Conservation (phyloP, 2,888 invertebrate species). For the Drosophila anceps region DNA sequence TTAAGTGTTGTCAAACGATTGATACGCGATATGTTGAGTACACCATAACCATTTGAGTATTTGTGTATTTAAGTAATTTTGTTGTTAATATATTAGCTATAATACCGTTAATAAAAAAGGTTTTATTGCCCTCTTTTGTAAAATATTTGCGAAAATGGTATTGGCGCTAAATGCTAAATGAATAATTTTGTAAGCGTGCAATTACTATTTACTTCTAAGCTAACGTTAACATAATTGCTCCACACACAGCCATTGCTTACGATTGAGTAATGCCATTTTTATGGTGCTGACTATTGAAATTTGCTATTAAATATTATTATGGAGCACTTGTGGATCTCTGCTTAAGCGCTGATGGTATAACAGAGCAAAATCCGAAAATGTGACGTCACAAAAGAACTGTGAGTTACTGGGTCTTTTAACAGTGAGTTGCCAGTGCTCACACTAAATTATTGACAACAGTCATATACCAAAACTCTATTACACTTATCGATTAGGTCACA, state of each 20-base stretch:
- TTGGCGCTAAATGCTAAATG: neutral
- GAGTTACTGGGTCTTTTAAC: no score
- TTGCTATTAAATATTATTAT: no score
- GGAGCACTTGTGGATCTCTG: no score
- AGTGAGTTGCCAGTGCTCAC: no score
- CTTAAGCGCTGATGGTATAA: no score
- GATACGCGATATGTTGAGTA: neutral
- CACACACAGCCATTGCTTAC: no score
- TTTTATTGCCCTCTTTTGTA: neutral
- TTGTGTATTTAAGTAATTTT: neutral
- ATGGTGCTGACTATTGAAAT: no score
- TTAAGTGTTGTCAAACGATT: constrained; percentile 21
- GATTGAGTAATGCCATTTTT: no score
- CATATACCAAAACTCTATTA: neutral
- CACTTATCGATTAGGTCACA: constrained; percentile 1
- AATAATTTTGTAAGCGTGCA: neutral
- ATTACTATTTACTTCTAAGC: neutral
- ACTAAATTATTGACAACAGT: constrained; percentile 1
- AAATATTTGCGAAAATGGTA: neutral
- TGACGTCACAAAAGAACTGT: no score
- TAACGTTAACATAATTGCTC: neutral
- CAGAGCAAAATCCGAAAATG: no score
- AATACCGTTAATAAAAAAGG: neutral
- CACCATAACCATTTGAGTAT: neutral
- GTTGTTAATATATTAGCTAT: neutral